Conservation (phyloP, 2,888 invertebrate species). For the Apoda limacodes region DNA sequence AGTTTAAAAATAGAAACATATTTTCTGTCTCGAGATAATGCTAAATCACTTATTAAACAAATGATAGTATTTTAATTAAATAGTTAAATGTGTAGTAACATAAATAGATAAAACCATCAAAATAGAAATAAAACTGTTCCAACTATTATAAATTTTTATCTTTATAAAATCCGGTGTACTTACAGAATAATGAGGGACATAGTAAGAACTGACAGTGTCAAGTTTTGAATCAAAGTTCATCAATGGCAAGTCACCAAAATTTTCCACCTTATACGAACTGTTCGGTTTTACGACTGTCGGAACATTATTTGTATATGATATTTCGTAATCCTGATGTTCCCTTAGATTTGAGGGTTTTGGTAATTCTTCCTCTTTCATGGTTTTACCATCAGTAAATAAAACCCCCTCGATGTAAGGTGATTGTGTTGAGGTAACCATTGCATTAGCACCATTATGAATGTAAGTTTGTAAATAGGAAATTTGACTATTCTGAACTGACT, state of each 20-base stretch:
- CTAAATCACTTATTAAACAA: too few species aligned
- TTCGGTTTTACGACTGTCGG: slow-evolving; percentile 34
- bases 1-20: too few species aligned
- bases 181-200: slow-evolving; percentile 59
- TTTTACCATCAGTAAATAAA: slow-evolving; percentile 21
- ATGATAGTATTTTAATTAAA: too few species aligned
- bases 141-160: too few species aligned
- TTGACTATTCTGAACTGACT: slow-evolving; percentile 22
- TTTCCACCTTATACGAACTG: slow-evolving; percentile 39
- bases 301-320: slow-evolving; percentile 42
- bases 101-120: too few species aligned
- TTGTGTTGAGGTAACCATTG: slow-evolving; percentile 22
- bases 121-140: slow-evolving; percentile 12
- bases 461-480: slow-evolving; percentile 14
- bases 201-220: slow-evolving; percentile 49
- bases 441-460: slow-evolving; percentile 5
- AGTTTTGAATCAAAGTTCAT: slow-evolving; percentile 48
- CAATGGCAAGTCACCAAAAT: slow-evolving; percentile 46
- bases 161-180: too few species aligned
- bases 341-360: slow-evolving; percentile 45
- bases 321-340: slow-evolving; percentile 33
- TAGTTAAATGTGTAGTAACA: too few species aligned
- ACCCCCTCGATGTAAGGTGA: slow-evolving; percentile 7
- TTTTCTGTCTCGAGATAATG: too few species aligned
- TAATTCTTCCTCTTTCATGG: slow-evolving; percentile 32